Percentiles rank a stretch among this genome's conserved stretches.
phyloP scores from a whole-genome alignment of 2,797 vertebrate species.

The Lepilemur septentrionalis region DNA sequence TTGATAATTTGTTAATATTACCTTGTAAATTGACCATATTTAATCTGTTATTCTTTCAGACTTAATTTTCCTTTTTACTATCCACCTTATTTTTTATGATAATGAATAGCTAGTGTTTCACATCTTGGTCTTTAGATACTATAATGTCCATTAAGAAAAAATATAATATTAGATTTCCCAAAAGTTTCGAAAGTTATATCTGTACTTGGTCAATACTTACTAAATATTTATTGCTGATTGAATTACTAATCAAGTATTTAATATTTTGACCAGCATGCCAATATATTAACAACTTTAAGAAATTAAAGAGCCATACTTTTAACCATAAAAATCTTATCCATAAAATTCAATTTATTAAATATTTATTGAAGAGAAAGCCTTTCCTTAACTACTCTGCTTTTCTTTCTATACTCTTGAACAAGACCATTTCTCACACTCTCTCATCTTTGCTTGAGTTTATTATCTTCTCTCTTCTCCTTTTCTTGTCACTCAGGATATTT shows the following conservation, averaged over 20 bases:
- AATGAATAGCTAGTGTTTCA: background rate
- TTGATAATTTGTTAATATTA: slow-evolving; percentile 50
- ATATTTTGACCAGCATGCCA: background rate
- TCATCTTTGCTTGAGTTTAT: background rate
- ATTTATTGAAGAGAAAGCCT: background rate
- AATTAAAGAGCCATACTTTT: background rate
- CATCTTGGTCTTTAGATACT: background rate
- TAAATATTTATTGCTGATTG: background rate
- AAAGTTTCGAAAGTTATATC: slow-evolving; percentile 26
- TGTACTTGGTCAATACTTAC: background rate
- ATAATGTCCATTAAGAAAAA: background rate
- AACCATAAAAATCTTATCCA: background rate
- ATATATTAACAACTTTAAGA: background rate
- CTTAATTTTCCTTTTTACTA: slow-evolving; percentile 14
- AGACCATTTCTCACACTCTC: background rate
- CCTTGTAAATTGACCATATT: background rate
- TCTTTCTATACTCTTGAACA: background rate
- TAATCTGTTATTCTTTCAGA: background rate
- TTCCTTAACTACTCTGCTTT: background rate
- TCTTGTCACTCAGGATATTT: background rate
- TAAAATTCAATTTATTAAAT: background rate
- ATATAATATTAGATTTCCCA: background rate
- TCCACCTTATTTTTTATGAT: background rate
- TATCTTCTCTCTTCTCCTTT: background rate
- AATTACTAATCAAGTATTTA: background rate